A percentile compares a stretch with the other conserved stretches of the same genome.
These are phyloP conservation scores for Drosophila athabasca DNA, from an alignment of 1,140 invertebrate genomes.

Conservation along the genomic window DNA sequence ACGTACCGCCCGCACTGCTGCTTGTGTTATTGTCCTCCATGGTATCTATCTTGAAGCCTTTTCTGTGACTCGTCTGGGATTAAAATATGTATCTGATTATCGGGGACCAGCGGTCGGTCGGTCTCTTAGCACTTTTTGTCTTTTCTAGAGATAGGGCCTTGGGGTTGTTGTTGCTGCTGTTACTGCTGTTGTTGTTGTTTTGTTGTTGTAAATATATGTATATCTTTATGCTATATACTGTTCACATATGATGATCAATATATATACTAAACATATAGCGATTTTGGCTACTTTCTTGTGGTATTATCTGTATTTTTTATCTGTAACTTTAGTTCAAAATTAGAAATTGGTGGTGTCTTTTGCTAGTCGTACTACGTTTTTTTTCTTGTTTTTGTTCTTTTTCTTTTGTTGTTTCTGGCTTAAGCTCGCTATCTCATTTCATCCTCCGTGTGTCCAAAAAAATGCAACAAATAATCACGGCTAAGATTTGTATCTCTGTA, in stretches of 20 bases:
- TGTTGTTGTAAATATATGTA: slow-evolving; percentile 62
- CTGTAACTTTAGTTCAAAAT: slow-evolving; percentile 56
- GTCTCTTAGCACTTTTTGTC: slow-evolving; percentile 44
- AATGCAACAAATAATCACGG: slow-evolving; percentile 78
- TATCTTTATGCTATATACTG: slow-evolving; percentile 59
- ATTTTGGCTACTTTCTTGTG: slow-evolving; percentile 65
- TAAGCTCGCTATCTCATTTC: slow-evolving; percentile 39
- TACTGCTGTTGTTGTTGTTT: slow-evolving; percentile 28
- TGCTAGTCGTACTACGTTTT: slow-evolving; percentile 76
- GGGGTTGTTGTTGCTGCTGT: slow-evolving; percentile 24
- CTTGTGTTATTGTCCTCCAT: slow-evolving; percentile 84
- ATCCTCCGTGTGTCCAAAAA: slow-evolving; percentile 32
- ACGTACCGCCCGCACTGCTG: slow-evolving; percentile 77
- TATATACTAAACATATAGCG: slow-evolving; percentile 59
- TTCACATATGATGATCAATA: slow-evolving; percentile 55
- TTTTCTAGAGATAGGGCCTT: slow-evolving; percentile 29
- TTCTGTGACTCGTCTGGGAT: slow-evolving; percentile 32
- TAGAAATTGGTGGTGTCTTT: slow-evolving; percentile 79
- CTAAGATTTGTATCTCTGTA: slow-evolving; percentile 42
- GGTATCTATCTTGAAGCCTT: slow-evolving; percentile 57
- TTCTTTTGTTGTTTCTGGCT: slow-evolving; percentile 28
- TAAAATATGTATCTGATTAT: slow-evolving; percentile 40
- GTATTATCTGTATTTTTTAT: slow-evolving; percentile 22
- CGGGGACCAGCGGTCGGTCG: slow-evolving; percentile 15
- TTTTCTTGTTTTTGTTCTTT: slow-evolving; percentile 16